phyloP scores from a whole-genome alignment of 2,113 vertebrate genomes.

The Eublepharis macularius region DNA sequence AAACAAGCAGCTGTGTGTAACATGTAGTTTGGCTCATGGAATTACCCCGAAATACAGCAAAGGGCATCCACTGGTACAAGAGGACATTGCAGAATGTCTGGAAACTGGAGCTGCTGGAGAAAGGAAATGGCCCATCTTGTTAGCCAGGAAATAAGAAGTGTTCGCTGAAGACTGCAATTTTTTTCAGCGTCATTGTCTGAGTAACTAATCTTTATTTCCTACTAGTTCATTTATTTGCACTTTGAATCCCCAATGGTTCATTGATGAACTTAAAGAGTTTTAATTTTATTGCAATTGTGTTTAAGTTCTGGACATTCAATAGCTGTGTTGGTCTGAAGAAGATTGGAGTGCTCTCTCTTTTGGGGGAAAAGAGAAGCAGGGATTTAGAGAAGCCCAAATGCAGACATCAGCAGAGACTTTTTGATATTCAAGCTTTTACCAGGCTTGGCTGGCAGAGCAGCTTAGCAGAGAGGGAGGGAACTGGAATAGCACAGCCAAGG shows the following conservation, averaged over 20 bases:
- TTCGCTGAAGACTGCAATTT: not conserved
- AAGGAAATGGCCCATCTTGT: not conserved
- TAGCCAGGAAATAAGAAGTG: not conserved
- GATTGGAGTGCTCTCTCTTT: not conserved
- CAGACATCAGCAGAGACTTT: not conserved
- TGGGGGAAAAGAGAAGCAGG: not conserved
- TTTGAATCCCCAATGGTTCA: not conserved
- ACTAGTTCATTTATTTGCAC: not conserved
- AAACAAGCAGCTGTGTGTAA: not conserved
- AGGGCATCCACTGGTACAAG: not conserved
- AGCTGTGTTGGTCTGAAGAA: not conserved
- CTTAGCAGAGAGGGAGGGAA: too few relatives aligned
- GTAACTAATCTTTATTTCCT: not conserved
- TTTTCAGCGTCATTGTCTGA: not conserved
- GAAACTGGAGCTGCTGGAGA: not conserved
- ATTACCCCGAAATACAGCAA: not conserved
- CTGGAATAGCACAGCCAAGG: not conserved
- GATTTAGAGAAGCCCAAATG: not conserved
- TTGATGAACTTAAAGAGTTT: constrained; percentile 7
- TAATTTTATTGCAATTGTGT: not conserved
- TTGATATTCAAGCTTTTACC: not conserved
- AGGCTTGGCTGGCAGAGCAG: not conserved
- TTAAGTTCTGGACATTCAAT: not conserved
- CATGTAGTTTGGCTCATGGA: not conserved
- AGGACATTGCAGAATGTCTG: not conserved